phyloP scores from a whole-genome alignment of 2,113 vertebrate genomes.

The Grammomys surdaster region DNA sequence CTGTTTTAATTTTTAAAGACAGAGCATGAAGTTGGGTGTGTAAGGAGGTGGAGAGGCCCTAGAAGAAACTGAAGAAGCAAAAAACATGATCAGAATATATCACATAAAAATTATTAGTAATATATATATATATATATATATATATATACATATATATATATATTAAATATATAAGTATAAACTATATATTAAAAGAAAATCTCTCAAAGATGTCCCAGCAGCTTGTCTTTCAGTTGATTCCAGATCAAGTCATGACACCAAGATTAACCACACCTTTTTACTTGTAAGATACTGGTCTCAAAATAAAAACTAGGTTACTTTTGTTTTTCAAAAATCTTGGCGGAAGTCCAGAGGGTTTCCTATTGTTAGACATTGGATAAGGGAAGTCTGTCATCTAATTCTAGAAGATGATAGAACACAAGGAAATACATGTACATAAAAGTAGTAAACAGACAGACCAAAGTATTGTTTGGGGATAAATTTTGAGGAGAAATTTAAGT shows the following conservation, averaged over 20 bases:
- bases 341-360: not conserved
- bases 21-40: too few relatives aligned
- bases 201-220: not conserved
- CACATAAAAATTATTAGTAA: too few relatives aligned
- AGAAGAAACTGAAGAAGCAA: not conserved
- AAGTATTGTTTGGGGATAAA: not conserved
- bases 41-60: too few relatives aligned
- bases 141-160: too few relatives aligned
- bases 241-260: not conserved
- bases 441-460: not conserved
- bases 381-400: not conserved
- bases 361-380: not conserved
- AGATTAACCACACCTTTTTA: not conserved
- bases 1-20: too few relatives aligned
- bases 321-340: not conserved
- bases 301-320: not conserved
- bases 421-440: not conserved
- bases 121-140: too few relatives aligned
- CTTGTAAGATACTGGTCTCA: constrained; percentile 5
- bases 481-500: constrained; percentile 8
- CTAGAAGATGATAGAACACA: not conserved
- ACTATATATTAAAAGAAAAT: not conserved
- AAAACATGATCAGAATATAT: too few relatives aligned
- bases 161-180: too few relatives aligned
- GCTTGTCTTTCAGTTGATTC: not conserved